Evolutionary conservation across 1,140 invertebrate genomes (phyloP).

Genomic region (Papilio helenus): DNA sequence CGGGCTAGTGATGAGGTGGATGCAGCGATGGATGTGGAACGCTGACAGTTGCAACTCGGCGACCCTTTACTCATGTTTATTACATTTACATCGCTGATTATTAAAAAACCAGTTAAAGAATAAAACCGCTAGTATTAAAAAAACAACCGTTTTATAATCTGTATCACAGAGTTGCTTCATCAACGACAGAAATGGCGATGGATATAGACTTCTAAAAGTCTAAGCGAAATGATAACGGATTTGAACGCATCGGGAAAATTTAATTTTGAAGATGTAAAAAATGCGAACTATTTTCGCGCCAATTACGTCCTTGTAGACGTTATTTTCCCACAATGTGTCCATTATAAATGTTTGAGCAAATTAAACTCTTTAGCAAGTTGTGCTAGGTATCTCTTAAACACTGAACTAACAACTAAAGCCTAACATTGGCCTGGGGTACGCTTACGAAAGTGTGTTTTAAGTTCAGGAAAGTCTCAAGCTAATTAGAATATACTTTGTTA

Average conservation of each 20-base stretch:
- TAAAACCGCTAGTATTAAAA: background rate
- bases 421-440: constrained; percentile 41
- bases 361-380: constrained; percentile 52
- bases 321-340: constrained; percentile 67
- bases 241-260: constrained; percentile 68
- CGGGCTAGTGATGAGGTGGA: constrained; percentile 77
- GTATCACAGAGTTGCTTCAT: constrained; percentile 63
- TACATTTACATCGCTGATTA: background rate
- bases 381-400: constrained; percentile 46
- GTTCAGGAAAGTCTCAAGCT: constrained; percentile 23
- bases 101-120: background rate
- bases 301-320: constrained; percentile 49
- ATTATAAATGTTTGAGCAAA: constrained; percentile 60
- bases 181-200: constrained; percentile 64
- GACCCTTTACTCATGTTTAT: constrained; percentile 42
- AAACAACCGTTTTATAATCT: background rate
- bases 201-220: constrained; percentile 72
- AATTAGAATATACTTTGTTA: constrained; percentile 21
- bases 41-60: constrained; percentile 61
- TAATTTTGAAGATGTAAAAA: constrained; percentile 46
- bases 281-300: constrained; percentile 41
- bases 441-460: constrained; percentile 14
- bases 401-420: constrained; percentile 65
- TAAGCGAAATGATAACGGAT: constrained; percentile 67
- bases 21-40: constrained; percentile 63